phyloP scores from a whole-genome alignment of 2,797 vertebrate species.

The Notolepis coatsorum region DNA sequence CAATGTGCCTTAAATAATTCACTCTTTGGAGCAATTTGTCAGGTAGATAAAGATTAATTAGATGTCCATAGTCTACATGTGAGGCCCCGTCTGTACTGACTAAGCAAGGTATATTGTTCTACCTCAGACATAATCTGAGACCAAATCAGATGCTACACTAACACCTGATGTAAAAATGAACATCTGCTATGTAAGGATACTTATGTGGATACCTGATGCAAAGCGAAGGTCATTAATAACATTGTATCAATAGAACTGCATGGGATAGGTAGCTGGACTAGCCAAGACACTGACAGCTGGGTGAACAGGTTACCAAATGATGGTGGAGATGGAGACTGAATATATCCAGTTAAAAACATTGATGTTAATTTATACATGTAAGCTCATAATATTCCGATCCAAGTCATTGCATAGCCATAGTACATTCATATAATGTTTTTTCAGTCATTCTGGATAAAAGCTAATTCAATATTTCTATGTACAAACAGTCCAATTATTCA shows the following conservation, averaged over 20 bases:
- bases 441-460: too few species aligned
- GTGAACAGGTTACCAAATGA: background rate
- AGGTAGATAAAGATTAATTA: constrained; percentile 59
- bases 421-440: too few species aligned
- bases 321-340: too few species aligned
- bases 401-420: too few species aligned
- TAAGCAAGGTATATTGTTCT: constrained; percentile 41
- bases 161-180: background rate
- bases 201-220: background rate
- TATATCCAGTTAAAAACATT: too few species aligned
- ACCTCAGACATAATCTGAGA: constrained; percentile 10
- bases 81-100: constrained; percentile 10
- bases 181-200: background rate
- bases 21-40: constrained; percentile 58
- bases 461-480: too few species aligned
- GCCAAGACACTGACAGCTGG: background rate
- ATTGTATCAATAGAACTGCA: background rate
- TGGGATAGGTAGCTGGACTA: background rate
- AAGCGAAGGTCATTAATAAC: background rate
- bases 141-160: constrained; percentile 8
- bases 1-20: constrained; percentile 61
- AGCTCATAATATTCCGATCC: too few species aligned
- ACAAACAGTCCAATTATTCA: too few species aligned
- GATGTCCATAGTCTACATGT: constrained; percentile 22
- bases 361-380: too few species aligned